Conservation (phyloP, 2,113 vertebrate genomes). For the Siniperca chuatsi region DNA sequence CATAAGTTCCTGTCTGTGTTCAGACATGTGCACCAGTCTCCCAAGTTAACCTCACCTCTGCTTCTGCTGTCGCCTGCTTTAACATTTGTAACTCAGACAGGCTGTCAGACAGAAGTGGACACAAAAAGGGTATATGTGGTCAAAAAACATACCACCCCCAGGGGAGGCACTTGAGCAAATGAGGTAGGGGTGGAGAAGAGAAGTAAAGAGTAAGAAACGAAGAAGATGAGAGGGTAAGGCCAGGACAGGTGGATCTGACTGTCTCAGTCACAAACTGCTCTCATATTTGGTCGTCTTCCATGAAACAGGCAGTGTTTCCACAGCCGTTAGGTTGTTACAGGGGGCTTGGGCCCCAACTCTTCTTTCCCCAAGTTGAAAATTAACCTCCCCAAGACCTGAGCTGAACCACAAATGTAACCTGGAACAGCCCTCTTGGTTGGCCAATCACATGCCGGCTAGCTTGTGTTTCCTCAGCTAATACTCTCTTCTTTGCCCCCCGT, state of each 20-base stretch:
- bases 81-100: conserved; percentile 28
- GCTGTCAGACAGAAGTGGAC: conserved; percentile 34
- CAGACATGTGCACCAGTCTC: conserved; percentile 48
- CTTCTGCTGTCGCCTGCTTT: conserved; percentile 13
- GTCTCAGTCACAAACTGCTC: conserved; percentile 20
- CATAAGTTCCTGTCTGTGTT: conserved; percentile 61
- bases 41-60: conserved; percentile 51
- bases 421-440: conserved; percentile 65
- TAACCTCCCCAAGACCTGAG: conserved; percentile 62
- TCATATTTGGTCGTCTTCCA: background rate
- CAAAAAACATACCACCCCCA: conserved; percentile 19
- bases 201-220: conserved; percentile 24
- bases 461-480: conserved; percentile 40
- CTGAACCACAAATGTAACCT: conserved; percentile 55
- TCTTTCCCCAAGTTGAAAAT: conserved; percentile 63
- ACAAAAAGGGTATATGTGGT: conserved; percentile 15
- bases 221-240: conserved; percentile 4
- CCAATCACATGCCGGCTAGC: conserved; percentile 63
- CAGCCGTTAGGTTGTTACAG: conserved; percentile 20
- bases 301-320: background rate
- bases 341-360: conserved; percentile 29
- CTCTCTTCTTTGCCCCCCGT: conserved; percentile 12
- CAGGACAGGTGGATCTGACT: conserved; percentile 3
- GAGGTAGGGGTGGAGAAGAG: background rate
- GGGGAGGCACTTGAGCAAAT: background rate